These are phyloP conservation scores for Drosophila yakuba DNA, from an alignment of 1,140 invertebrate species.

Conservation along the genomic window DNA sequence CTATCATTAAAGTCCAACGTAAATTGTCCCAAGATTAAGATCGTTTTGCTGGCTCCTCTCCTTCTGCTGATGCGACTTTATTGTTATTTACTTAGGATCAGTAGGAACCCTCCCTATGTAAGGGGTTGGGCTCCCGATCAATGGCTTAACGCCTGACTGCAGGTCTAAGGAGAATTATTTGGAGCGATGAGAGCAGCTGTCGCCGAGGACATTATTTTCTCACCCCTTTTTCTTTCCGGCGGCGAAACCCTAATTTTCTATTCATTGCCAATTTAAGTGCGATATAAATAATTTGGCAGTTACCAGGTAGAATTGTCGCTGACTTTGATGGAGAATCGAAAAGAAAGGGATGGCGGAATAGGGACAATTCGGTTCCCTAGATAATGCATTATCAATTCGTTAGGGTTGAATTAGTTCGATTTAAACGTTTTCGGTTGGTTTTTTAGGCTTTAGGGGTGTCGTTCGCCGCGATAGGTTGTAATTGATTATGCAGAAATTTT, in stretches of 20 bases:
- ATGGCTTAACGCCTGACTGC: conserved; percentile 63
- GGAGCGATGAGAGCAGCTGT: conserved; percentile 70
- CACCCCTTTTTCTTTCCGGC: conserved; percentile 54
- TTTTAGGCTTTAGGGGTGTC: conserved; percentile 26
- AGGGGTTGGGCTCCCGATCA: conserved; percentile 45
- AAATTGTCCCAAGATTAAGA: conserved; percentile 79
- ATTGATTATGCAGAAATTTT: conserved; percentile 75
- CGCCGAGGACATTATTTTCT: conserved; percentile 46
- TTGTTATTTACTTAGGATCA: conserved; percentile 71
- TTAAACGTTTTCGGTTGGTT: conserved; percentile 47
- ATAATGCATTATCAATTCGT: conserved; percentile 76
- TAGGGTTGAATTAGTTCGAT: conserved; percentile 74
- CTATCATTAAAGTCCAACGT: conserved; percentile 63
- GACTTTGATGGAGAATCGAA: conserved; percentile 71
- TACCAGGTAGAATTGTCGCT: conserved; percentile 62
- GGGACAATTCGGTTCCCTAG: conserved; percentile 20
- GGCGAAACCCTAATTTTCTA: conserved; percentile 60
- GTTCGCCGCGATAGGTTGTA: conserved; percentile 52
- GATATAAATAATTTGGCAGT: conserved; percentile 80
- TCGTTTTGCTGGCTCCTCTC: conserved; percentile 33
- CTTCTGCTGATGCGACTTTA: conserved; percentile 35
- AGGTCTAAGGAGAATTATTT: conserved; percentile 49
- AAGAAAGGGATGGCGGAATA: conserved; percentile 22
- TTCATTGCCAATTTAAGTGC: conserved; percentile 81
- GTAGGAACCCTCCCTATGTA: conserved; percentile 17